phyloP scores from a whole-genome alignment of 2,113 vertebrate genomes.

The Microtus pennsylvanicus region DNA sequence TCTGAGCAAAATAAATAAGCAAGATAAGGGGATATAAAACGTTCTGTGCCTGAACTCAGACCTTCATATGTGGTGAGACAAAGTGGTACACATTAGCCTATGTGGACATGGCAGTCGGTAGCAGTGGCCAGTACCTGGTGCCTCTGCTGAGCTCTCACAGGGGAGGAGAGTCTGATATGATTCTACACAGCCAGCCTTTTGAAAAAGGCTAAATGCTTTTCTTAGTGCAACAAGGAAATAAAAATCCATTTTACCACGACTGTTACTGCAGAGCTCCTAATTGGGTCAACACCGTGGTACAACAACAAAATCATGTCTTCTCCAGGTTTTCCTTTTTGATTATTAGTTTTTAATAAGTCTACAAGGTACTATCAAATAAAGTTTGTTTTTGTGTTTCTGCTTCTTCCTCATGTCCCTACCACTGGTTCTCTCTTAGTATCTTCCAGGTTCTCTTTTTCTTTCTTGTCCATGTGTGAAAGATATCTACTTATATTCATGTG shows the following conservation, averaged over 20 bases:
- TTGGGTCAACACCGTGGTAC: not conserved
- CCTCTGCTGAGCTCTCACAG: not conserved
- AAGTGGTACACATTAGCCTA: rapidly evolving
- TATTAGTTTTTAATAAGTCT: not conserved
- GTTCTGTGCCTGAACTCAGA: rapidly evolving
- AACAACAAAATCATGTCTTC: not conserved
- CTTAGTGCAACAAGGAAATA: not conserved
- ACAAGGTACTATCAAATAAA: not conserved
- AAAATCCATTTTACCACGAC: rapidly evolving
- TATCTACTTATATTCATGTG: not conserved
- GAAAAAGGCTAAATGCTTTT: not conserved
- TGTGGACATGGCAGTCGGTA: rapidly evolving
- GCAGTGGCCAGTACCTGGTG: too few relatives aligned
- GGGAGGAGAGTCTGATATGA: not conserved
- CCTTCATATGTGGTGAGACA: rapidly evolving
- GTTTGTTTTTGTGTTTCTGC: not conserved
- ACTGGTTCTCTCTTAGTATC: not conserved
- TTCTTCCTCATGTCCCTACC: not conserved
- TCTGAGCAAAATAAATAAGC: not conserved
- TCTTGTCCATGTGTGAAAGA: not conserved
- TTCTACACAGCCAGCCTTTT: not conserved
- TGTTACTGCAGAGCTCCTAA: not conserved
- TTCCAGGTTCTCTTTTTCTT: not conserved
- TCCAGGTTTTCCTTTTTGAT: not conserved
- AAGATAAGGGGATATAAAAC: not conserved